A percentile compares a stretch with the other conserved stretches of the same genome.
phyloP scores from a whole-genome alignment of 2,797 vertebrate genomes.

The Chlorospingus semifuscus region DNA sequence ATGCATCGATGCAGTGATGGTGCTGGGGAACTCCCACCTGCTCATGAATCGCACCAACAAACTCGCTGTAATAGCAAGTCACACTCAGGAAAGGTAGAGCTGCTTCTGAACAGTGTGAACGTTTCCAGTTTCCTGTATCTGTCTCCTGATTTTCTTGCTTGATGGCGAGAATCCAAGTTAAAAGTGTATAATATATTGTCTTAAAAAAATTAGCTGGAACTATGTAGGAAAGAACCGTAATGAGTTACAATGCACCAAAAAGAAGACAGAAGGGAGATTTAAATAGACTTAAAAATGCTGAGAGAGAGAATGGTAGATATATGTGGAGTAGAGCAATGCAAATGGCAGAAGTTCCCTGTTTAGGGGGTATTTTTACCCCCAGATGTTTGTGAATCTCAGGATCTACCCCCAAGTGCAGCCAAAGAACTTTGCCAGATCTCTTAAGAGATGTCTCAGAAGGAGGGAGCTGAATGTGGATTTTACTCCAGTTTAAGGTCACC shows the following conservation, averaged over 20 bases:
- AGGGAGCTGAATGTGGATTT: neutral
- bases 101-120: neutral
- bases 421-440: neutral
- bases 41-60: constrained; percentile 90
- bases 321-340: neutral
- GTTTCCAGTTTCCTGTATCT: accelerated
- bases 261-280: neutral
- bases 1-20: constrained; percentile 91
- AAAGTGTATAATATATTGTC: accelerated
- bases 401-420: neutral
- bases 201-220: neutral
- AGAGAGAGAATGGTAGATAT: neutral
- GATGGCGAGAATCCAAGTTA: neutral
- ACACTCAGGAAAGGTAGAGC: constrained; percentile 91
- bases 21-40: constrained; percentile 91
- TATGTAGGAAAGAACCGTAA: neutral
- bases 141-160: neutral
- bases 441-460: neutral
- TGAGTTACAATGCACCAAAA: neutral
- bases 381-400: neutral
- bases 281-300: accelerated
- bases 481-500: neutral
- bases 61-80: constrained; percentile 91
- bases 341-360: neutral
- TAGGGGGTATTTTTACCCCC: neutral